Base-by-base conservation (phyloP, 1,140 invertebrate species). In the Drosophila guanche region DNA sequence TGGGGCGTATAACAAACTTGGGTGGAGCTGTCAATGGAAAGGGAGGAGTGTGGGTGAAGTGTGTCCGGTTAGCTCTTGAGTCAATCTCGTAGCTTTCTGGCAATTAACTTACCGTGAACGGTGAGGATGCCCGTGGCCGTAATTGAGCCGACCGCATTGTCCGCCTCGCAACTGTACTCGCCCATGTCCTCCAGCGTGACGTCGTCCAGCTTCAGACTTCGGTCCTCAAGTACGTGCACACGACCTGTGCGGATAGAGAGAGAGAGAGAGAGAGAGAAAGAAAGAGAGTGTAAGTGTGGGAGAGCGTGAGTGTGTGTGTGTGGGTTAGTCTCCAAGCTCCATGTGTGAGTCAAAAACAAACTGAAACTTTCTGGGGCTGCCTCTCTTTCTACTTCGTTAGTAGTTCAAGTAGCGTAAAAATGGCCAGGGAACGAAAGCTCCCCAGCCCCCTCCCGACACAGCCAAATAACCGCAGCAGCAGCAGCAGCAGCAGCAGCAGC, bases 141-240 rank as follows among this genome's bases (percentile, higher is more conserved):
- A 16, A 97, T 95, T 70, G 94, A 94, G 40, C 98, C 98, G 42
- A 97, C 95, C 40, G 95, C 93, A 92, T 99, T 99, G 80, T 95
- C 95, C 25, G 97, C 95, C 90, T 98, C 97, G 92, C 97, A 99
- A 46, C 95, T 96, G 91, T 98, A 98, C 78, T 97, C 96, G 61
- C 97, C 98, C 91, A 97, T 96, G 91, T 99, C 98, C 66, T 93
- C 92, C 56, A 95, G 91, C 51, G 93, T 94, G 27, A 97, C 94
- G 77, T 95, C 93, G 90, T 96, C 95, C 63, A 98, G 93, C 75
- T 95, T 93, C 40, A 97, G 93, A 78, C 95, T 96, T 55, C 95
- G 94, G 92, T 97, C 96, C 83, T 96, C 95, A 63, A 96, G 93
- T 55, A 97, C 94, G 79, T 95, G 94, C 65, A 96, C 95, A 90